Percentiles rank a stretch among this genome's conserved stretches.
phyloP scores from a whole-genome alignment of 1,140 invertebrate species.

The Ceratina australensis region DNA sequence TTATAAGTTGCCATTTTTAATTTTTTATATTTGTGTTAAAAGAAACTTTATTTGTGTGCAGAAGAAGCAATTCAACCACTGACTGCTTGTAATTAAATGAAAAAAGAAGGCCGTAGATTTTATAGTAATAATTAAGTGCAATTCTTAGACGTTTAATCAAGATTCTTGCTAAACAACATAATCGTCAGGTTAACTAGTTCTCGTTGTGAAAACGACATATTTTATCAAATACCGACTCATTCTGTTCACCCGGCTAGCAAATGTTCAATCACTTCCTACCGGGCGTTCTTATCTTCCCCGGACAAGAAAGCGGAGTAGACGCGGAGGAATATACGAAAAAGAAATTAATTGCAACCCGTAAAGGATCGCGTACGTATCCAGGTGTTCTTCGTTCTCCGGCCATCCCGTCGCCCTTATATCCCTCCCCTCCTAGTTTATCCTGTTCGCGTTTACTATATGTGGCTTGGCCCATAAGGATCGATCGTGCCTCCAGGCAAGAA shows the following conservation, averaged over 20 bases:
- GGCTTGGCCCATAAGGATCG: slow-evolving; percentile 34
- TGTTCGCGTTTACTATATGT: slow-evolving; percentile 35
- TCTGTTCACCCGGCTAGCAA: background rate
- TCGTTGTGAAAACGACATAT: background rate
- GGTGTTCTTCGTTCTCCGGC: slow-evolving; percentile 21
- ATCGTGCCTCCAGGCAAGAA: slow-evolving; percentile 32
- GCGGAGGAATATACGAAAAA: too few relatives aligned
- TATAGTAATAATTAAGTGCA: too few relatives aligned
- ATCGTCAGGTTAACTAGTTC: background rate
- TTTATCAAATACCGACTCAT: background rate
- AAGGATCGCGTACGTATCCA: slow-evolving; percentile 24
- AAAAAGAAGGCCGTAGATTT: too few relatives aligned
- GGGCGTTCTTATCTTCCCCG: background rate
- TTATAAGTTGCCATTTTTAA: too few relatives aligned
- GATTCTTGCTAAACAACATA: background rate
- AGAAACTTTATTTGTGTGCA: background rate
- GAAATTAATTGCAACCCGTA: slow-evolving; percentile 2
- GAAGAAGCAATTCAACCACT: background rate
- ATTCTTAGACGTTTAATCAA: background rate
- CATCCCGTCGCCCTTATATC: background rate
- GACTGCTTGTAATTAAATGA: too few relatives aligned
- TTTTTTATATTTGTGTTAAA: too few relatives aligned
- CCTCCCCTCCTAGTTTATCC: background rate
- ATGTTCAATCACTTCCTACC: background rate
- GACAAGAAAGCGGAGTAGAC: background rate